Evolutionary conservation across 2,797 vertebrate genomes (phyloP).

Genomic region (Atherinosoma microstoma): DNA sequence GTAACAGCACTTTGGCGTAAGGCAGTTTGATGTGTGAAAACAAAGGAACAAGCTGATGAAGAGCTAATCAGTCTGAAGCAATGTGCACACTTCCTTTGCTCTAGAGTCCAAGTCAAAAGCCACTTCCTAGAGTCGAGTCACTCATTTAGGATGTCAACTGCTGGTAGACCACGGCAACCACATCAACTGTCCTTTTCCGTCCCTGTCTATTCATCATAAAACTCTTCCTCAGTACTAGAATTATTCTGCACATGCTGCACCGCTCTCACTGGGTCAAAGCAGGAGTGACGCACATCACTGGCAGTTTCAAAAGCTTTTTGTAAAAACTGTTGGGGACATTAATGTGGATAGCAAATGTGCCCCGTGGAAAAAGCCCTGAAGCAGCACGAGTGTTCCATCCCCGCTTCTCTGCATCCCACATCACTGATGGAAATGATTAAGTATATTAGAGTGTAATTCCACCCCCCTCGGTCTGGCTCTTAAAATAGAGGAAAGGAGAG

Average conservation of each 20-base stretch:
- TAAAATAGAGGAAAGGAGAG: slow-evolving; percentile 73
- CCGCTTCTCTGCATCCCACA: slow-evolving; percentile 59
- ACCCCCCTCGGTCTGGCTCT: slow-evolving; percentile 70
- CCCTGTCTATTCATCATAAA: slow-evolving; percentile 41
- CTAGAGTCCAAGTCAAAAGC: slow-evolving; percentile 52
- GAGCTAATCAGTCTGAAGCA: slow-evolving; percentile 43
- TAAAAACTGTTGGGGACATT: slow-evolving; percentile 46
- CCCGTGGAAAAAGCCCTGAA: slow-evolving; percentile 62
- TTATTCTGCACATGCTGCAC: slow-evolving; percentile 29
- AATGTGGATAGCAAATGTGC: slow-evolving; percentile 58
- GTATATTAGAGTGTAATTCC: slow-evolving; percentile 82
- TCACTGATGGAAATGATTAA: slow-evolving; percentile 85
- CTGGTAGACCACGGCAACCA: slow-evolving; percentile 64
- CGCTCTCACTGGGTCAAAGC: slow-evolving; percentile 37
- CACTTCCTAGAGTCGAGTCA: slow-evolving; percentile 64
- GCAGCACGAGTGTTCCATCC: slow-evolving; percentile 39
- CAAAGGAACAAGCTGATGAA: slow-evolving; percentile 32
- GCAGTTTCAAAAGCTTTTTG: slow-evolving; percentile 54
- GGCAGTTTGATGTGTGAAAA: slow-evolving; percentile 6
- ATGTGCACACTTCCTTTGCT: slow-evolving; percentile 57
- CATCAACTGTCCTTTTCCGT: slow-evolving; percentile 65
- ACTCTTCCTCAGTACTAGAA: slow-evolving; percentile 39
- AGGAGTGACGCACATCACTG: slow-evolving; percentile 56
- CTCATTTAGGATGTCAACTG: slow-evolving; percentile 63
- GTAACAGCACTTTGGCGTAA: slow-evolving; percentile 22